Evolutionary conservation across 2,888 invertebrate genomes (phyloP).

Genomic region (Ypsolopha sequella): DNA sequence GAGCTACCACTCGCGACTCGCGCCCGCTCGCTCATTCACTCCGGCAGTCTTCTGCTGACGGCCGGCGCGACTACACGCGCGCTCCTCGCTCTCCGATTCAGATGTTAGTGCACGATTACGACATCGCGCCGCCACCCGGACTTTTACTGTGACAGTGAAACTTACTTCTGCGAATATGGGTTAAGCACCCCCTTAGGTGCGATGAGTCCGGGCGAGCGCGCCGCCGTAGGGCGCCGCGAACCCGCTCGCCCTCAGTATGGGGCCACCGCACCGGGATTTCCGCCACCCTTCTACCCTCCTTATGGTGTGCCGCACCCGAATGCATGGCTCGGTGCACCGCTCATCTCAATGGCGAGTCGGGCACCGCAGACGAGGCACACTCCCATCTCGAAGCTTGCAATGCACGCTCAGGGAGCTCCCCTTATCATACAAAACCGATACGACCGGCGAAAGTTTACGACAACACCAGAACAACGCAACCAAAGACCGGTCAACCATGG

Average conservation of each 20-base stretch:
- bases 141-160: conserved; percentile 65
- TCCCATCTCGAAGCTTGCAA: conserved; percentile 80
- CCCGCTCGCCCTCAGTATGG: conserved; percentile 66
- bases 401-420: conserved; percentile 89
- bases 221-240: conserved; percentile 64
- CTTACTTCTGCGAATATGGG: conserved; percentile 74
- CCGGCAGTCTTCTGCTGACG: conserved; percentile 55
- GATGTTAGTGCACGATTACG: conserved; percentile 68
- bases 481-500: conserved; percentile 40
- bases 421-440: conserved; percentile 79
- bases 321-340: conserved; percentile 83
- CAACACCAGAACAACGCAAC: conserved; percentile 50
- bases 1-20: conserved; percentile 53
- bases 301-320: conserved; percentile 71
- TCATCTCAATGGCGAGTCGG: conserved; percentile 82
- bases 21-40: conserved; percentile 56
- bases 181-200: conserved; percentile 71
- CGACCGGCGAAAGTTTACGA: conserved; percentile 60
- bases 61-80: conserved; percentile 56
- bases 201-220: conserved; percentile 70
- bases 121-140: conserved; percentile 53
- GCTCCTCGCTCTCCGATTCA: conserved; percentile 35
- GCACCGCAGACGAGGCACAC: conserved; percentile 58
- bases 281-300: conserved; percentile 64
- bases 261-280: conserved; percentile 61